Conservation (phyloP, 2,888 invertebrate species). For the Drosophila niveifrons region DNA sequence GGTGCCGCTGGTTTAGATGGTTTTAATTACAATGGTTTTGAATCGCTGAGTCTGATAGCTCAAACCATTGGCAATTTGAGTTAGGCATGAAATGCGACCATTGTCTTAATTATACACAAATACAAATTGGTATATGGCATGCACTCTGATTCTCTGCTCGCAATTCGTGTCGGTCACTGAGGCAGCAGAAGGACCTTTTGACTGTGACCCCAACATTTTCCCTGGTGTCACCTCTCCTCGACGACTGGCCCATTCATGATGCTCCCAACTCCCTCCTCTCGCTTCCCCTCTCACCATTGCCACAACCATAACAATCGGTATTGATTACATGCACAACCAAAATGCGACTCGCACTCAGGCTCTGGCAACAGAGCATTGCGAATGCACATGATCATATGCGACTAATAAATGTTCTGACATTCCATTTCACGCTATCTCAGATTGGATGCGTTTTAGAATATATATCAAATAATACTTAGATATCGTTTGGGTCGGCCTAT, state of each 20-base stretch:
- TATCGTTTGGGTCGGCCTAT: too few relatives aligned
- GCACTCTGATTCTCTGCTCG: slow-evolving; percentile 48
- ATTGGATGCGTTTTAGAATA: too few relatives aligned
- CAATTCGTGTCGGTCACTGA: slow-evolving; percentile 34
- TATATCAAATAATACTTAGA: too few relatives aligned
- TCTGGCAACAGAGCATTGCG: slow-evolving; percentile 5
- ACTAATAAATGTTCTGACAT: slow-evolving; percentile 15
- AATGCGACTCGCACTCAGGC: slow-evolving; percentile 41
- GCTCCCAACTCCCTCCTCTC: slow-evolving; percentile 2
- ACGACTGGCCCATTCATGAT: slow-evolving; percentile 41
- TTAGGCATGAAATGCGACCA: slow-evolving; percentile 41
- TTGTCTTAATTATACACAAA: slow-evolving; percentile 63
- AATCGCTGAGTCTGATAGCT: slow-evolving; percentile 2
- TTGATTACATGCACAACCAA: slow-evolving; percentile 69
- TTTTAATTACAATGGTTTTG: slow-evolving; percentile 55
- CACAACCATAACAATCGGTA: slow-evolving; percentile 71
- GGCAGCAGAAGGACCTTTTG: slow-evolving; percentile 13
- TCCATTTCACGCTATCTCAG: too few relatives aligned
- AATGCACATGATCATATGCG: not conserved
- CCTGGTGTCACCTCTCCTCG: not conserved
- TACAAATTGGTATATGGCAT: slow-evolving; percentile 64
- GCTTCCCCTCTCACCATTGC: slow-evolving; percentile 16
- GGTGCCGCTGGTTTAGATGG: slow-evolving; percentile 34
- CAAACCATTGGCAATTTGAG: slow-evolving; percentile 52
- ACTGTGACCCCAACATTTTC: not conserved